Base-by-base conservation (phyloP, 1,140 invertebrate species). In the Scylla paramamosain region DNA sequence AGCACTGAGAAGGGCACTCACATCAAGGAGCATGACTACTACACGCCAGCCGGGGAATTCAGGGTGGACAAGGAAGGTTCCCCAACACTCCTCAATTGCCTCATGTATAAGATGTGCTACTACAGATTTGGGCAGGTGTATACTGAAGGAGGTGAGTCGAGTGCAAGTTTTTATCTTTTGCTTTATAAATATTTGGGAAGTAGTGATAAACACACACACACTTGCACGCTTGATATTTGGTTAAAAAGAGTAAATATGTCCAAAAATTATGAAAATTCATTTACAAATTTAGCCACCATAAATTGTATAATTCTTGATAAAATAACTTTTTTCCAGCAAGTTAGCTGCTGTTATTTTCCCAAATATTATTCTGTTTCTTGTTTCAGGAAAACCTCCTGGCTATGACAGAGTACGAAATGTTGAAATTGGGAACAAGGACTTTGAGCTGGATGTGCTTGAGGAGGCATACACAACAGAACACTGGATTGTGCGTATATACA, bases 71-170 rank as follows among this genome's bases (percentile, higher is more conserved):
- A 98, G 96, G 98, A 99, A 97, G 99, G 99, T 82, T 98, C 99
- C 8, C 98, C 98, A 86, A 98, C 98, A 67, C 97, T 99, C 93
- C 98, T 99, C 95, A 99, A 99, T 97, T 99, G 98, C 96, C 97
- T 99, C 86, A 99, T 99, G 99, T 99, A 99, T 97, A 99, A 99
- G 97, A 98, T 99, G 98, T 99, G 98, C 97, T 99, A 99, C 96
- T 99, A 99, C 97, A 98, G 98, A 96, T 99, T 99, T 96, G 99
- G 99, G 0, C 98, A 98, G 96, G 98, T 99, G 96, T 99, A 99
- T 97, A 99, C 99, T 0, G 99, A 99, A 97, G 98, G 98, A 97
- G 98, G 99, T 98, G 97, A 97, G 97, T 96, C 0, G 82, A 0
- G 31, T 1, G 2, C 14, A n/a, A 12, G 32, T 14, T 12, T 95